Evolutionary conservation across 1,140 invertebrate genomes (phyloP).

Genomic region (Zaprionus taronus): DNA sequence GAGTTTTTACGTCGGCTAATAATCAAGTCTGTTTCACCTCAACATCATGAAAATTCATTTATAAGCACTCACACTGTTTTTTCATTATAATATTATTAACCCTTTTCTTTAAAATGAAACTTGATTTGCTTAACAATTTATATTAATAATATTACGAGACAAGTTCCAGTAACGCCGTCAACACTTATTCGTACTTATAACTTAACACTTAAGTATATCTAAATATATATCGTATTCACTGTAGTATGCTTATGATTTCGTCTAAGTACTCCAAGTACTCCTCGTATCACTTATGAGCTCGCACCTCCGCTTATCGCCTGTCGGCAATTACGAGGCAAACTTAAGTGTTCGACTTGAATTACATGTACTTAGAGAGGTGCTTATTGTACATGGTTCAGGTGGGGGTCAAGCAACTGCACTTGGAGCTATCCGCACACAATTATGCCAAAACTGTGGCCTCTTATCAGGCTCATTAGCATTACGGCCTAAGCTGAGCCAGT

Average conservation of each 20-base stretch:
- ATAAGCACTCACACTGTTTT: no score
- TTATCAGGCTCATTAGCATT: slow-evolving; percentile 49
- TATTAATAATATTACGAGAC: no score
- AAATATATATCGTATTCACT: no score
- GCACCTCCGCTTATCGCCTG: neutral
- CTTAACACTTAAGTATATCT: neutral
- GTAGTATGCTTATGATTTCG: neutral
- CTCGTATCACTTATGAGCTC: slow-evolving; percentile 2
- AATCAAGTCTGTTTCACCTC: no score
- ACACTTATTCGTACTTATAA: neutral
- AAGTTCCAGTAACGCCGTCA: no score
- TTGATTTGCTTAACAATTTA: no score
- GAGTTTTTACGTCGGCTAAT: no score
- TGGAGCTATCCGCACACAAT: slow-evolving; percentile 36
- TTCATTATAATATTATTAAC: no score
- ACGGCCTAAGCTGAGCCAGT: slow-evolving; percentile 28
- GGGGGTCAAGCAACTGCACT: slow-evolving; percentile 9
- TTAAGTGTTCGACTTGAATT: slow-evolving; percentile 30
- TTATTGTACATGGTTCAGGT: slow-evolving; percentile 18
- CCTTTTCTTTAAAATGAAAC: no score
- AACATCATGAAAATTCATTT: no score
- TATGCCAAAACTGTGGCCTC: slow-evolving; percentile 26
- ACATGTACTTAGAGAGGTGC: slow-evolving; percentile 34
- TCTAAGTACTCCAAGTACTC: neutral
- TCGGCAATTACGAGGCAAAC: slow-evolving; percentile 29